Base-by-base conservation (phyloP, 2,888 invertebrate genomes). In the Apoderus coryli region DNA sequence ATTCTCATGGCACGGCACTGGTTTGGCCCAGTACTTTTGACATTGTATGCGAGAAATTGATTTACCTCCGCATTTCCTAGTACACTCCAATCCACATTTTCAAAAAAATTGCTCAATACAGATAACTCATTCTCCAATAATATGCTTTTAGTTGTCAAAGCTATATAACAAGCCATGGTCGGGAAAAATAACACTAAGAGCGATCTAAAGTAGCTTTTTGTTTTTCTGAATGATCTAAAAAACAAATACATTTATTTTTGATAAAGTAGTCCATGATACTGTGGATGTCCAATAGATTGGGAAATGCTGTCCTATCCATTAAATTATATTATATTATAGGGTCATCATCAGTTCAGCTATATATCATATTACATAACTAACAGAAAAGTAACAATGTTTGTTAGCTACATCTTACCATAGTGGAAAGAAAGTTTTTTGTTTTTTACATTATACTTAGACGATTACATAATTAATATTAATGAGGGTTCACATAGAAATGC, bases 131-230 rank as follows among this genome's bases (percentile, higher is more conserved):
- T 38, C 36, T 53, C 52, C 16, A 44, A 34, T 10, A 48, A 36
- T 16, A 50, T 42, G 1, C 52, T 47, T 46, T 53, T 56, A 4
- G 56, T 53, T 4, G 52, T 45, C 22, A 58, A 38, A 9, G 53
- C 50, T 22, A 57, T 45, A 31, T 54, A 47, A 38, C 53, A 54
- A 7, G 45, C 50, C 23, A 56, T 27, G 1, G 48, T 48, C 7
- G 52, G 54, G 34, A 58, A 41, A 22, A 56, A 41, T 11, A 56
- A 42, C 11, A 55, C 36, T 24, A 48, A 41, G 28, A 59, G 40
- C 2, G 57, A 48, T 38, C 45, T 53, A 27, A 53, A 51, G 37
- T 56, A 58, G 32, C 53, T 49, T 43, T 52, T 54, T 24, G 56
- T 54, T 30, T 52, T 44, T 34, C 53, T 46, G 22, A 56, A 48